Evolutionary conservation across 2,113 vertebrate species (phyloP).

Genomic region (Forbesichthys papilliferus): DNA sequence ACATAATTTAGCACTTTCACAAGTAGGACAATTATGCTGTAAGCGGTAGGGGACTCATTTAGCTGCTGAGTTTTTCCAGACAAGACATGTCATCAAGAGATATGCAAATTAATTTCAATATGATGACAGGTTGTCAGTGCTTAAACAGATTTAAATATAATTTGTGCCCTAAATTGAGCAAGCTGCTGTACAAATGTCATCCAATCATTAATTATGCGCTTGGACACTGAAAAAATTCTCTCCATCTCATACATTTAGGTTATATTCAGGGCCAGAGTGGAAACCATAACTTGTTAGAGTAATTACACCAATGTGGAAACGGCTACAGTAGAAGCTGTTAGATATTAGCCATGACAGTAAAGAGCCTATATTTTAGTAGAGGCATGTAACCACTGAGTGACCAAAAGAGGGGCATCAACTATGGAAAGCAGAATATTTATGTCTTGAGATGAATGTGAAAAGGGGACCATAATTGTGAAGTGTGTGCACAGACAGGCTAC

Average conservation of each 20-base stretch:
- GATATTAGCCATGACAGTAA: slow-evolving; percentile 21
- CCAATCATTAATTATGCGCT: no score
- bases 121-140: slow-evolving; percentile 48
- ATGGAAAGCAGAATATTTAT: slow-evolving; percentile 46
- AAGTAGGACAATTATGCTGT: slow-evolving; percentile 31
- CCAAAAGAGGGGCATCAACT: slow-evolving; percentile 2
- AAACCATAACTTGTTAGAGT: no score
- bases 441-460: slow-evolving; percentile 20
- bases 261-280: no score
- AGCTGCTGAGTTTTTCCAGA: slow-evolving; percentile 23
- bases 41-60: slow-evolving; percentile 18
- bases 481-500: neutral
- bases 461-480: neutral
- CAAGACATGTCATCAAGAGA: slow-evolving; percentile 41
- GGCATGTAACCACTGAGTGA: slow-evolving; percentile 47
- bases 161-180: no score
- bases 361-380: slow-evolving; percentile 45
- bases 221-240: no score
- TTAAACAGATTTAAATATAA: slow-evolving; percentile 34
- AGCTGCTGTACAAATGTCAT: no score
- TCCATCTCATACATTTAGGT: no score
- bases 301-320: neutral
- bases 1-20: neutral
- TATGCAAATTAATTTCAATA: slow-evolving; percentile 24
- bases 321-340: slow-evolving; percentile 33